A percentile compares a stretch with the other conserved stretches of the same genome.
Evolutionary conservation across 2,888 invertebrate species (phyloP).

Genomic region (Lasioglossum marginatum): DNA sequence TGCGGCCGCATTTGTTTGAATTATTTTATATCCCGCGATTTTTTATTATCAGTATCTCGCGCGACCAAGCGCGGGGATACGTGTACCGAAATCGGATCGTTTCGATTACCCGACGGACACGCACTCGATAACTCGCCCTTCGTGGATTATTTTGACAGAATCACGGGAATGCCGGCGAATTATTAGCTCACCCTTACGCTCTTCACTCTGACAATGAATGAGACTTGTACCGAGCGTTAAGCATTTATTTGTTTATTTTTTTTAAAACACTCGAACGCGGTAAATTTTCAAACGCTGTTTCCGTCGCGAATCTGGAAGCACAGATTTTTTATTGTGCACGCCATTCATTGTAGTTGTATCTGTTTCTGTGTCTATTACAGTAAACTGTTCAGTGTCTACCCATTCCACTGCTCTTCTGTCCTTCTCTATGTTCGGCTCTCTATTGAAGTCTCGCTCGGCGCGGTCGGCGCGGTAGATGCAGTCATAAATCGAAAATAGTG

Average conservation of each 20-base stretch:
- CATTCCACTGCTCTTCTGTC: no score
- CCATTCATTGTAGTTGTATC: no score
- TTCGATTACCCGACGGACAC: slow-evolving; percentile 28
- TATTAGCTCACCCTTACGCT: neutral
- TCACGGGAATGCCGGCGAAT: neutral
- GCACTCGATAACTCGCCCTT: slow-evolving; percentile 15
- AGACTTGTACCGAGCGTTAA: neutral
- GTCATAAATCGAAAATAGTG: no score
- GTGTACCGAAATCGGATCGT: slow-evolving; percentile 47
- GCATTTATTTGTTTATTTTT: neutral
- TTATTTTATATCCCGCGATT: slow-evolving; percentile 84
- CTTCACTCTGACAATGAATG: neutral
- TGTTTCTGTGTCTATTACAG: no score
- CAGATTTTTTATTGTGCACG: neutral
- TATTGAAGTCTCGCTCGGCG: no score
- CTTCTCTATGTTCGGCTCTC: no score
- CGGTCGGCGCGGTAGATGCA: no score
- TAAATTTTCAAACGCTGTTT: neutral
- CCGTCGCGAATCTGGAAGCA: neutral
- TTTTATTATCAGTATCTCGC: slow-evolving; percentile 82
- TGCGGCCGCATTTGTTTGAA: slow-evolving; percentile 82
- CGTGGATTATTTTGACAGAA: slow-evolving; percentile 28
- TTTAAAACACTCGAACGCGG: neutral
- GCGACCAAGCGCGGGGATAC: slow-evolving; percentile 50
- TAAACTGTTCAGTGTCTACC: no score